These are phyloP conservation scores for Microplitis manilae DNA, from an alignment of 2,888 invertebrate species.

Conservation along the genomic window DNA sequence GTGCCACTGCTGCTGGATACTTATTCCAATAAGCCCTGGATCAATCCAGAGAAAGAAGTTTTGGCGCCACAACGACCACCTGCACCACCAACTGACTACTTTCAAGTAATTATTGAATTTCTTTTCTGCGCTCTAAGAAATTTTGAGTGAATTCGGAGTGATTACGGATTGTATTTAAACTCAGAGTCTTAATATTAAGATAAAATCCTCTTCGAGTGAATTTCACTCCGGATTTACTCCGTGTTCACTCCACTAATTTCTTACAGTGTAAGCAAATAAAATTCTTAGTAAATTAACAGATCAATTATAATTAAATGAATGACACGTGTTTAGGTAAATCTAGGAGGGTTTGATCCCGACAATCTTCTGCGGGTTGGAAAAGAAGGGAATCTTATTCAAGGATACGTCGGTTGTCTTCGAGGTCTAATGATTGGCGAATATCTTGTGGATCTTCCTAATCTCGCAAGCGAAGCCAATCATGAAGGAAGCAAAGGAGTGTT, in stretches of 20 bases:
- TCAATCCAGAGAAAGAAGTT: slow-evolving; percentile 87
- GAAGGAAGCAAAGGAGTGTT: slow-evolving; percentile 83
- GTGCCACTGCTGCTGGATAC: slow-evolving; percentile 81
- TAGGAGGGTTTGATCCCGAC: slow-evolving; percentile 88
- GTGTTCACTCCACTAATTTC: too few relatives aligned
- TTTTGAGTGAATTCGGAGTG: too few relatives aligned
- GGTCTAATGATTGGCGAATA: slow-evolving; percentile 89
- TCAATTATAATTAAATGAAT: background rate
- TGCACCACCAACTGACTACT: slow-evolving; percentile 90
- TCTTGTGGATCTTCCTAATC: slow-evolving; percentile 83
- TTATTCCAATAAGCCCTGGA: slow-evolving; percentile 91
- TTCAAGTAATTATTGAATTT: slow-evolving; percentile 75
- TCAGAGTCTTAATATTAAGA: too few relatives aligned
- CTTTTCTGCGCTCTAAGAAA: too few relatives aligned
- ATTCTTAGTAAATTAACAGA: background rate
- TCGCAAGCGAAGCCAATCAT: slow-evolving; percentile 80
- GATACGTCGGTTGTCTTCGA: slow-evolving; percentile 89
- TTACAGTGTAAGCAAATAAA: too few relatives aligned
- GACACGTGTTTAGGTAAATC: slow-evolving; percentile 76
- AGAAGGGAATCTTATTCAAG: slow-evolving; percentile 75
- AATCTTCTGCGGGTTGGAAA: slow-evolving; percentile 77
- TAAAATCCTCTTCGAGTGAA: too few relatives aligned
- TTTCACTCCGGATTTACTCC: too few relatives aligned
- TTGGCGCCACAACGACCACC: slow-evolving; percentile 90
- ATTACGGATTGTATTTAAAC: too few relatives aligned